These are phyloP conservation scores for Ectropis grisescens DNA, from an alignment of 1,140 invertebrate species.

Conservation along the genomic window DNA sequence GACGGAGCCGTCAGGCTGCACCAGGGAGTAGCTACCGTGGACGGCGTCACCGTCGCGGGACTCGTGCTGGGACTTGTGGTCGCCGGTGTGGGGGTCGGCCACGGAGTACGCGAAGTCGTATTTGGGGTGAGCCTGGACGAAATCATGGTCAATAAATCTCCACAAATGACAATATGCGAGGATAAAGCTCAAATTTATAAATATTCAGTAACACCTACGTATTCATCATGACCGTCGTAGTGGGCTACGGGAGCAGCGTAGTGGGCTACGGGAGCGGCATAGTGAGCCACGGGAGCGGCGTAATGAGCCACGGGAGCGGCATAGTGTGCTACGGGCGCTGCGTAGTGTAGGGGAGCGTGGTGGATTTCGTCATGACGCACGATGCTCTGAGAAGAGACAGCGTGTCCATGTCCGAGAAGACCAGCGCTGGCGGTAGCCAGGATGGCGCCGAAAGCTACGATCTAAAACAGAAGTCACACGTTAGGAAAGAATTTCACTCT, in stretches of 20 bases:
- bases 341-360: constrained; percentile 9
- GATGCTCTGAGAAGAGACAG: constrained; percentile 43
- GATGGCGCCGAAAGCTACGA: constrained; percentile 19
- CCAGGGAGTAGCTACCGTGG: constrained; percentile 47
- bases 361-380: constrained; percentile 30
- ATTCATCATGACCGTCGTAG: constrained; percentile 34
- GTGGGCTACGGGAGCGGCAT: constrained; percentile 26
- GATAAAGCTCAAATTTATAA: too few relatives aligned
- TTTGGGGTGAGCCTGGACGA: constrained; percentile 34
- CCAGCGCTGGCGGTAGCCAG: constrained; percentile 30
- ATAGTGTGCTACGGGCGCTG: constrained; percentile 26
- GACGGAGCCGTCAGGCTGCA: constrained; percentile 57
- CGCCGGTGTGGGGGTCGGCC: too few relatives aligned
- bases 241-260: constrained; percentile 21
- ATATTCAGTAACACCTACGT: constrained; percentile 24
- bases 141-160: too few relatives aligned
- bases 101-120: too few relatives aligned
- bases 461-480: background rate
- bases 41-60: constrained; percentile 42
- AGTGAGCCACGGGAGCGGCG: constrained; percentile 30
- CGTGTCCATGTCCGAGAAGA: constrained; percentile 21
- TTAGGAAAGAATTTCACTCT: too few relatives aligned
- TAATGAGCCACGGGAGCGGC: constrained; percentile 20
- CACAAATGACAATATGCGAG: too few relatives aligned
- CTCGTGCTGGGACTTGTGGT: constrained; percentile 44